These are phyloP conservation scores for Epinephelus moara DNA, from an alignment of 2,113 vertebrate species.

Conservation along the genomic window DNA sequence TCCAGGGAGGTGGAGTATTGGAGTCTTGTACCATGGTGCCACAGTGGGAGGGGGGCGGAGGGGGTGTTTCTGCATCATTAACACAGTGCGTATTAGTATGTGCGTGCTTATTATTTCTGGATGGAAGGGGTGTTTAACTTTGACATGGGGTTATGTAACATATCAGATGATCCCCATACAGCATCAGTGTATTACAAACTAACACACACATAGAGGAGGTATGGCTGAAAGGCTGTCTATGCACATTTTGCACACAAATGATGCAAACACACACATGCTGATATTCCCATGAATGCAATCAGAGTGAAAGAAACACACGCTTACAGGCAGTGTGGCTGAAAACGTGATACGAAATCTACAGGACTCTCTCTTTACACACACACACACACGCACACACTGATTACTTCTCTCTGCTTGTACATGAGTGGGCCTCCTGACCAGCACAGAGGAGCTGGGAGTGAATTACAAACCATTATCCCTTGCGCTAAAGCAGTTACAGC, in stretches of 20 bases:
- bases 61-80: slow-evolving; percentile 14
- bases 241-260: neutral
- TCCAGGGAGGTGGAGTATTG: slow-evolving; percentile 44
- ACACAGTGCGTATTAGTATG: slow-evolving; percentile 5
- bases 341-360: slow-evolving; percentile 8
- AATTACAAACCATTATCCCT: slow-evolving; percentile 78
- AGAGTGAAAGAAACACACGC: neutral
- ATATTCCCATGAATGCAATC: slow-evolving; percentile 9
- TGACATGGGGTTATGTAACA: slow-evolving; percentile 35
- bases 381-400: slow-evolving; percentile 39
- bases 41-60: slow-evolving; percentile 12
- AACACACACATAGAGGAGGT: neutral
- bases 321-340: slow-evolving; percentile 10
- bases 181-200: slow-evolving; percentile 1
- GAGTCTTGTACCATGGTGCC: slow-evolving; percentile 41
- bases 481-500: slow-evolving; percentile 68
- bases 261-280: neutral
- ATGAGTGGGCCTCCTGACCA: slow-evolving; percentile 66
- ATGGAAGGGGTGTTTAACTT: slow-evolving; percentile 27
- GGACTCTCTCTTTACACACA: neutral
- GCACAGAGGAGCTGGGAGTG: slow-evolving; percentile 68
- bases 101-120: slow-evolving; percentile 38
- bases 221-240: neutral
- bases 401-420: slow-evolving; percentile 60
- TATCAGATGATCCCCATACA: slow-evolving; percentile 21